A percentile compares a stretch with the other conserved stretches of the same genome.
These are phyloP conservation scores for Potamarius usumacintae DNA, from an alignment of 2,113 vertebrate species.

Conservation along the genomic window DNA sequence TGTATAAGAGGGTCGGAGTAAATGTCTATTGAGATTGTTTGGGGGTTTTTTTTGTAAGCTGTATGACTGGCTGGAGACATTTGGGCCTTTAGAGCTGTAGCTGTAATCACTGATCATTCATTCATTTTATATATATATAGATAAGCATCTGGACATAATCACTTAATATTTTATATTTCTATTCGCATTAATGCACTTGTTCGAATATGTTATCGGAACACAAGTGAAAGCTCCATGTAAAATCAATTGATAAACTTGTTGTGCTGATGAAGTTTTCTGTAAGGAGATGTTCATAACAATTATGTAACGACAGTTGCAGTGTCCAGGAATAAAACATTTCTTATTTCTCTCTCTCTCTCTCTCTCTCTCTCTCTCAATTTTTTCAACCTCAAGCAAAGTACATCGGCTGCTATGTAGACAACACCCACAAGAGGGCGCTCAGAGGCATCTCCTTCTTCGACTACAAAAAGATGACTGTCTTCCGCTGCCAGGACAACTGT, in stretches of 20 bases:
- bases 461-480: conserved; percentile 99
- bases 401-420: conserved; percentile 89
- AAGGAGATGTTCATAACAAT: neutral
- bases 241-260: too few relatives aligned
- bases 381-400: conserved; percentile 80
- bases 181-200: neutral
- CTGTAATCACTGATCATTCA: neutral
- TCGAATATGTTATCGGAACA: neutral
- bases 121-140: neutral
- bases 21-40: neutral
- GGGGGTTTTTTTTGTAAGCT: neutral
- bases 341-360: neutral
- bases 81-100: neutral
- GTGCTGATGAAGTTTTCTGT: too few relatives aligned
- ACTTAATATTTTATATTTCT: neutral
- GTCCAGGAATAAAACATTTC: neutral
- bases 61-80: neutral
- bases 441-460: conserved; percentile 94
- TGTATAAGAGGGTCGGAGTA: neutral
- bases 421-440: conserved; percentile 84
- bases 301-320: neutral
- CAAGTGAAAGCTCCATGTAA: neutral
- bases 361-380: neutral
- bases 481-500: conserved; percentile 99
- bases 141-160: neutral